Base-by-base conservation (phyloP, 2,888 invertebrate species). In the Drosophila subsilvestris region DNA sequence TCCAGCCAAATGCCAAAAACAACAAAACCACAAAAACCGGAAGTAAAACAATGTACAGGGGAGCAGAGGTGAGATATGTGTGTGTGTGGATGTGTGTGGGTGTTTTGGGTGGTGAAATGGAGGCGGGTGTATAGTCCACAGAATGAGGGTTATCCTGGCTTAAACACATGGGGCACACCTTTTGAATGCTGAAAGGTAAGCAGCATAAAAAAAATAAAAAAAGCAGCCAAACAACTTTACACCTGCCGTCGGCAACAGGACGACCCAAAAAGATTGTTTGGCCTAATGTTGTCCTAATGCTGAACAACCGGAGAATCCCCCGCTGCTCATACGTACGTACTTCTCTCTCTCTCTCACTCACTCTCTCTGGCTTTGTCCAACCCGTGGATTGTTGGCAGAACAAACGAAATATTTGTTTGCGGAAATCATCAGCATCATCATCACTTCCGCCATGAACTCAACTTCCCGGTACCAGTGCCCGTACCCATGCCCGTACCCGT, bases 361-460 rank as follows among this genome's bases (percentile, higher is more conserved):
- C n/a, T 54, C 18, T 14, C 2, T 5, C 29, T 49, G 17, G 20
- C 14, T 10, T 9, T 12, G 42, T 22, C 57, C 66, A 37, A 7
- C n/a, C 37, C 37, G 37, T 22, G 17, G 60, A 56, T 74, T 75
- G 81, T 81, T 79, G 70, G 69, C 60, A 63, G 73, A 79, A 78
- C 84, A 78, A 80, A 74, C 80, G 72, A 85, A 85, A 82, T 80
- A 86, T 85, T 86, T 86, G 85, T 78, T 82, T 84, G 84, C 84
- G 84, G 86, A 86, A 86, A 86, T 84, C 80, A 84, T 86, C 77
- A 84, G 76, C 85, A 82, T 80, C 81, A 82, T 82, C 80, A 81
- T 78, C 86, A 75, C 78, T 73, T 86, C 82, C 86, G 77, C 76
- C 75, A 75, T 74, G 79, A 74, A 70, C 80, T 81, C 69, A 54